These are phyloP conservation scores for Pholis gunnellus DNA, from an alignment of 2,113 vertebrate species.

Conservation along the genomic window DNA sequence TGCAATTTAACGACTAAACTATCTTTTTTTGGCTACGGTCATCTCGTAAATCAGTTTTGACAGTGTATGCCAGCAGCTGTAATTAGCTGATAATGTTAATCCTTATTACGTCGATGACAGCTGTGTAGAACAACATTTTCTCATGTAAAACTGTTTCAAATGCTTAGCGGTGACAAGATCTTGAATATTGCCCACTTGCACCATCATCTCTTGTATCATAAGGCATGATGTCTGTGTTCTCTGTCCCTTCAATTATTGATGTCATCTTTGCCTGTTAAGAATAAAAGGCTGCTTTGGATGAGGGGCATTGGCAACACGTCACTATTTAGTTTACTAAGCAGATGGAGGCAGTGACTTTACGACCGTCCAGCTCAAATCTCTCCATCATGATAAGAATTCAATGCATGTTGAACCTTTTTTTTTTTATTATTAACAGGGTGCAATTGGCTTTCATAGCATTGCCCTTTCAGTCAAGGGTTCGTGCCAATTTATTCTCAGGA, in stretches of 20 bases:
- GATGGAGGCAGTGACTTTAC: constrained; percentile 12
- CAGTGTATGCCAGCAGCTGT: constrained; percentile 52
- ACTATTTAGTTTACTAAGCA: neutral
- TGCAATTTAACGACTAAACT: constrained; percentile 5
- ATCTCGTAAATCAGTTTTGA: constrained; percentile 54
- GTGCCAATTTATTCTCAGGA: constrained; percentile 65
- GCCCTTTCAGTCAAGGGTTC: constrained; percentile 69
- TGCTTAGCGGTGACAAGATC: constrained; percentile 4
- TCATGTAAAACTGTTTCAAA: constrained; percentile 41
- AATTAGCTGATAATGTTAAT: constrained; percentile 62
- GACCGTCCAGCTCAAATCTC: constrained; percentile 5
- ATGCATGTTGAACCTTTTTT: constrained; percentile 63
- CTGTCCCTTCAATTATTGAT: neutral
- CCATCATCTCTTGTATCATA: neutral
- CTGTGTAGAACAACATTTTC: constrained; percentile 48
- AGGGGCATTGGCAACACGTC: constrained; percentile 4
- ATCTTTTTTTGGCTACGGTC: constrained; percentile 18
- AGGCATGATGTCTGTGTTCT: neutral
- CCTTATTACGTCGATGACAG: constrained; percentile 54
- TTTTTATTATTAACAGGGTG: constrained; percentile 51
- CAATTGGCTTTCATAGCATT: constrained; percentile 67
- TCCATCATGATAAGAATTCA: constrained; percentile 57
- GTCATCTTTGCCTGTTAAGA: neutral
- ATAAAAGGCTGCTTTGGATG: constrained; percentile 10
- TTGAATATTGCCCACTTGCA: neutral